phyloP scores from a whole-genome alignment of 2,797 vertebrate species.

The Phoeniculus purpureus region DNA sequence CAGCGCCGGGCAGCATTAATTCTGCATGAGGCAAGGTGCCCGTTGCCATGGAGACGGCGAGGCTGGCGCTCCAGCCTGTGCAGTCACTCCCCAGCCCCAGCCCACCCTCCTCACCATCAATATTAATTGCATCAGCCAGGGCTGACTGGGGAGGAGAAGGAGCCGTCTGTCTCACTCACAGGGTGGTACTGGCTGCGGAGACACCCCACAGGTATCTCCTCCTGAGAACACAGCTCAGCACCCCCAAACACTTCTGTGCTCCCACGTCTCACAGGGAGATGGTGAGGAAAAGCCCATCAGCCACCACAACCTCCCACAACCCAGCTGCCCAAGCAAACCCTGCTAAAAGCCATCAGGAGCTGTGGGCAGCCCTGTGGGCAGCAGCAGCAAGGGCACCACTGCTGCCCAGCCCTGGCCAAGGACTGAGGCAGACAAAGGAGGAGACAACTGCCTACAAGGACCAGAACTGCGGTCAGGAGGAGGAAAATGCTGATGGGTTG shows the following conservation, averaged over 20 bases:
- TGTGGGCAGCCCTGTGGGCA: not conserved
- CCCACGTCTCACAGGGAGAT: not conserved
- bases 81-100: slow-evolving; percentile 29
- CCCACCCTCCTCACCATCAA: slow-evolving; percentile 25
- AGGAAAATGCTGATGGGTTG: not conserved
- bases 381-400: not conserved
- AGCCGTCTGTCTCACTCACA: not conserved
- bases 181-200: too few relatives aligned
- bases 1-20: slow-evolving; percentile 84
- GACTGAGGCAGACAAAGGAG: not conserved
- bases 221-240: not conserved
- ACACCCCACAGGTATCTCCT: not conserved
- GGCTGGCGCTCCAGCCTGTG: slow-evolving; percentile 70
- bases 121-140: slow-evolving; percentile 30
- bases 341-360: not conserved
- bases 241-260: not conserved
- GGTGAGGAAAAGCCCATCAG: not conserved
- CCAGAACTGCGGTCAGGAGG: not conserved
- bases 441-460: not conserved
- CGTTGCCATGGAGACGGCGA: slow-evolving; percentile 77
- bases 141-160: not conserved
- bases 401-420: not conserved
- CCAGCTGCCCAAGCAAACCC: not conserved
- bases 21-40: slow-evolving; percentile 79
- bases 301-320: not conserved